These are phyloP conservation scores for Meloidogyne hapla DNA, from an alignment of 1,140 invertebrate species.

Conservation along the genomic window DNA sequence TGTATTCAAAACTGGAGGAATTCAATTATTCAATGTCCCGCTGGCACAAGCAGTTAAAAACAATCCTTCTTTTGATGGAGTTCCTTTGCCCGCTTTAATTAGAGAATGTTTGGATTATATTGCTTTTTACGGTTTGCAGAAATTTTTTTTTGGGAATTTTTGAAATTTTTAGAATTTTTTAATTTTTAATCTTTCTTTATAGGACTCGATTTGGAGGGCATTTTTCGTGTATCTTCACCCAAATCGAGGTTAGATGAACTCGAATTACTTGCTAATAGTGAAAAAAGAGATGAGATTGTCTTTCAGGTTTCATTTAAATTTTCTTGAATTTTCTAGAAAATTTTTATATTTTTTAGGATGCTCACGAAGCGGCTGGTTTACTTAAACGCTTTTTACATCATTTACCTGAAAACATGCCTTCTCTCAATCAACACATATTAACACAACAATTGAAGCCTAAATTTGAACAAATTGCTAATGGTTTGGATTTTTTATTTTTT, in stretches of 20 bases:
- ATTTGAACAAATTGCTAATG: constrained; percentile 25
- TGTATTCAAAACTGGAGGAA: not conserved
- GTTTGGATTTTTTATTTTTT: constrained; percentile 10
- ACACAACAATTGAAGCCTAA: constrained; percentile 22
- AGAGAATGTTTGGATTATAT: constrained; percentile 55
- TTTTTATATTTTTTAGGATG: constrained; percentile 28
- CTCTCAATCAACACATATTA: constrained; percentile 9
- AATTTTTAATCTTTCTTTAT: constrained; percentile 14
- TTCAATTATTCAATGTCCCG: constrained; percentile 46
- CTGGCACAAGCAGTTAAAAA: constrained; percentile 40
- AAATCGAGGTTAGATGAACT: constrained; percentile 53
- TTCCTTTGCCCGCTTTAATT: constrained; percentile 51
- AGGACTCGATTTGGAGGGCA: constrained; percentile 55
- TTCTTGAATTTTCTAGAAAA: not conserved
- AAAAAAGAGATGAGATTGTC: constrained; percentile 21
- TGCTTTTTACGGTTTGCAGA: constrained; percentile 35
- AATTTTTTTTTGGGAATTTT: not conserved
- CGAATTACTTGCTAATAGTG: constrained; percentile 40
- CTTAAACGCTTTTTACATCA: constrained; percentile 51
- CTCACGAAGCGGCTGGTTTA: constrained; percentile 54
- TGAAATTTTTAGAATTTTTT: not conserved
- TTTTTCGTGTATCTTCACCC: constrained; percentile 53
- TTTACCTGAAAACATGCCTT: constrained; percentile 32
- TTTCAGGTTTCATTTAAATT: constrained; percentile 25
- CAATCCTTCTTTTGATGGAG: constrained; percentile 46